Evolutionary conservation across 2,113 vertebrate species (phyloP).

Genomic region (Ardeotis arabs): DNA sequence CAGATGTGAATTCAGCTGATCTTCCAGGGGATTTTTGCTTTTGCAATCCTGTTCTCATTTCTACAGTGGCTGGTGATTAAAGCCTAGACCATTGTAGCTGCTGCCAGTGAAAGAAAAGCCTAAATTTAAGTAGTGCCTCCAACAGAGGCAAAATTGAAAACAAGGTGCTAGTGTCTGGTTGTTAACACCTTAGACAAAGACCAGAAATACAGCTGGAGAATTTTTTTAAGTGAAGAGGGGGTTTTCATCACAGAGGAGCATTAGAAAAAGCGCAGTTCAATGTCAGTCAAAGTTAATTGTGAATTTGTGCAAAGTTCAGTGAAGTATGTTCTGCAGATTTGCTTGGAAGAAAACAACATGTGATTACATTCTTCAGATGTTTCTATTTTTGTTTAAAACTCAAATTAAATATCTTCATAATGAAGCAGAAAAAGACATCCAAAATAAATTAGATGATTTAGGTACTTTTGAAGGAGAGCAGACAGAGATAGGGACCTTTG

Average conservation of each 20-base stretch:
- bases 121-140: background rate
- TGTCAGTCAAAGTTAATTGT: background rate
- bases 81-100: background rate
- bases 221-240: conserved; percentile 2
- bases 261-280: background rate
- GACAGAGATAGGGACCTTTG: background rate
- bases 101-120: conserved; percentile 20
- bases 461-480: background rate
- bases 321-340: background rate
- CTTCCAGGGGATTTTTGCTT: background rate
- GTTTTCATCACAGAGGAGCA: background rate
- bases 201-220: background rate
- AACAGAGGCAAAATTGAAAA: conserved; percentile 28
- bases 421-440: background rate
- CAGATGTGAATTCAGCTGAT: conserved; percentile 18
- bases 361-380: background rate
- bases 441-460: background rate
- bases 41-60: conserved; percentile 37
- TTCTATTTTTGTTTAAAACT: background rate
- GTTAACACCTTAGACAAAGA: conserved; percentile 27
- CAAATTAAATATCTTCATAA: background rate
- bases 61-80: conserved; percentile 42
- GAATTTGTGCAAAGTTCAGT: conserved; percentile 2
- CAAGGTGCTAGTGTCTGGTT: conserved; percentile 21
- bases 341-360: background rate